Evolutionary conservation across 2,113 vertebrate species (phyloP).

Genomic region (Bubo bubo): DNA sequence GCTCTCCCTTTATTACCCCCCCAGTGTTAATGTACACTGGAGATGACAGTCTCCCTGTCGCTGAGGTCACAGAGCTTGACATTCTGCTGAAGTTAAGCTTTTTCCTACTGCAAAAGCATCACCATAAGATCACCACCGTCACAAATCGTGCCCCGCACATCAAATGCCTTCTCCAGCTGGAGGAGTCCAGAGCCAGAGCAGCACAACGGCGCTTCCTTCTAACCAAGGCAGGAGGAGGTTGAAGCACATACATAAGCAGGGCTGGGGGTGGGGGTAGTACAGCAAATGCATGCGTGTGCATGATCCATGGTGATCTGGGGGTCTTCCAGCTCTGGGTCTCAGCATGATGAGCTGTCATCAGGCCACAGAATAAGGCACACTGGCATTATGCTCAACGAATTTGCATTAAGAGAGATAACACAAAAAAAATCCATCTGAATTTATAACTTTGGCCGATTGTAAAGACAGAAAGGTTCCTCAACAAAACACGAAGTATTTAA

Average conservation of each 20-base stretch:
- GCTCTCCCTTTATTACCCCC: background rate
- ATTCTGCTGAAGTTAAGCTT: background rate
- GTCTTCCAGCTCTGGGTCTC: background rate
- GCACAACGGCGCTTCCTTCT: background rate
- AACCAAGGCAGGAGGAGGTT: accelerated
- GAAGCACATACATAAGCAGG: background rate
- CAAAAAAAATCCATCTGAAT: background rate
- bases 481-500: background rate
- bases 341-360: background rate
- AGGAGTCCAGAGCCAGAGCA: background rate
- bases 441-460: background rate
- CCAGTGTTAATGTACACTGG: accelerated
- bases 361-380: accelerated
- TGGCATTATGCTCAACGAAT: background rate
- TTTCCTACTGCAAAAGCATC: background rate
- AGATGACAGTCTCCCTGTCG: background rate
- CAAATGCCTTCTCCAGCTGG: background rate
- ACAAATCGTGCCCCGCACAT: background rate
- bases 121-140: accelerated
- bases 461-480: background rate
- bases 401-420: background rate
- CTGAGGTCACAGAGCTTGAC: background rate
- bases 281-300: accelerated
- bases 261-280: background rate
- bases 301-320: accelerated